Evolutionary conservation across 2,888 invertebrate genomes (phyloP), one percentile per base, ranked within the genome.

Genomic region (Blomia tropicalis): DNA sequence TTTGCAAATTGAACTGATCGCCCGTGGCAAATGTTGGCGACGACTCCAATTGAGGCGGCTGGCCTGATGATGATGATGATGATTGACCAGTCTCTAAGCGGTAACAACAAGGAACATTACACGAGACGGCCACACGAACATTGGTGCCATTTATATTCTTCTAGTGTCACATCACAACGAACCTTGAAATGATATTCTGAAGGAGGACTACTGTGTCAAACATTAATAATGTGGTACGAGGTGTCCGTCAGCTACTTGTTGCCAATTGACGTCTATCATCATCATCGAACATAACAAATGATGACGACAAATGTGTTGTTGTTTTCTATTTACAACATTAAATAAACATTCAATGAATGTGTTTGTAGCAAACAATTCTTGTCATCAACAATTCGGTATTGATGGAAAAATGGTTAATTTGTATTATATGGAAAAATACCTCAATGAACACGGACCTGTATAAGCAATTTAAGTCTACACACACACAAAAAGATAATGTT

Each of bases 111-210:
- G 51, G 51, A 7, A 27, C 36, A 36, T 36, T 17, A 27, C 51
- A 47, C 51, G 51, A 47, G 51, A 47, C 51, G 51, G 51, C 51
- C 51, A 47, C 51, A 47, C 51, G 51, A 47, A n/a, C n/a, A 27
- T 7, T 14, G n/a, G 11, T 47, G 51, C 22, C 7, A 47, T 22
- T 7, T n/a, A 14, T 14, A 47, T 47, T 14, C 7, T 47, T 25
- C 7, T 27, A 7, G 51, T 17, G n/a, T 36, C 36, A 36, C 51
- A 47, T 14, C 7, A 7, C 7, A 47, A 47, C n/a, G 7, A 47
- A n/a, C 51, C 51, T n/a, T n/a, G 17, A 36, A 47, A n/a, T 47
- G 51, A 47, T n/a, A 47, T 11, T 7, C 23, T 14, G n/a, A 47
- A 47, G 5, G 51, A 47, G 7, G 51, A 47, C 51, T 47, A 47